phyloP scores from a whole-genome alignment of 2,888 invertebrate species.

The Apodemia hepburni region DNA sequence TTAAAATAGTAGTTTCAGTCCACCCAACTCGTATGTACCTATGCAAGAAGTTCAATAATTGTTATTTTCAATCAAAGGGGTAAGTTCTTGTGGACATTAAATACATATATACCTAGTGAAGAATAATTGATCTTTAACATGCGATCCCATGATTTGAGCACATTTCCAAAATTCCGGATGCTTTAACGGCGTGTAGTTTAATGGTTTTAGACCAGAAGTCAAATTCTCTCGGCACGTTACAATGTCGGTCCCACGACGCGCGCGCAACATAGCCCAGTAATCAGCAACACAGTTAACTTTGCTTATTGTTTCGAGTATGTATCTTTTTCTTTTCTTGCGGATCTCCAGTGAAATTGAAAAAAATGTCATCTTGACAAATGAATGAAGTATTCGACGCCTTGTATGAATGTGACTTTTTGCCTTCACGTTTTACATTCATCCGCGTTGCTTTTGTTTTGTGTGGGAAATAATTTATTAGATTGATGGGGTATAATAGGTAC shows the following conservation, averaged over 20 bases:
- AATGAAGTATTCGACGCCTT: conserved; percentile 21
- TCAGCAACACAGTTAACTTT: neutral
- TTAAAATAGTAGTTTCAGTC: too few species aligned
- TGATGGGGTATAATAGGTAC: neutral
- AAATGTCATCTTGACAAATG: conserved; percentile 26
- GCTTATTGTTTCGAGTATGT: conserved; percentile 10
- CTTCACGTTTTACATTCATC: conserved; percentile 3
- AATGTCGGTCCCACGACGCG: conserved; percentile 5
- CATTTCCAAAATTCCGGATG: neutral
- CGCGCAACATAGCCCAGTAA: neutral
- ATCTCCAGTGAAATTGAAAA: conserved; percentile 53
- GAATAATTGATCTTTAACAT: neutral
- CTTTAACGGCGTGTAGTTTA: neutral
- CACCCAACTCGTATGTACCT: too few species aligned
- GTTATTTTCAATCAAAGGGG: too few species aligned
- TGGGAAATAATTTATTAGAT: neutral
- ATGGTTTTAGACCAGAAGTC: conserved; percentile 12
- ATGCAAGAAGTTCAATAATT: too few species aligned
- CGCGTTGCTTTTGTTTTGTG: conserved; percentile 3
- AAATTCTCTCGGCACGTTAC: conserved; percentile 2
- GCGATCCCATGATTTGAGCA: conserved; percentile 5
- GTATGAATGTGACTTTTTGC: conserved; percentile 3
- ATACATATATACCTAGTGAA: neutral
- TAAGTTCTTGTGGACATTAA: neutral
- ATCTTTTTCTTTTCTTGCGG: conserved; percentile 53